A percentile compares a stretch with the other conserved stretches of the same genome.
Evolutionary conservation across 2,888 invertebrate genomes (phyloP).

Genomic region (Eristalis tenax): DNA sequence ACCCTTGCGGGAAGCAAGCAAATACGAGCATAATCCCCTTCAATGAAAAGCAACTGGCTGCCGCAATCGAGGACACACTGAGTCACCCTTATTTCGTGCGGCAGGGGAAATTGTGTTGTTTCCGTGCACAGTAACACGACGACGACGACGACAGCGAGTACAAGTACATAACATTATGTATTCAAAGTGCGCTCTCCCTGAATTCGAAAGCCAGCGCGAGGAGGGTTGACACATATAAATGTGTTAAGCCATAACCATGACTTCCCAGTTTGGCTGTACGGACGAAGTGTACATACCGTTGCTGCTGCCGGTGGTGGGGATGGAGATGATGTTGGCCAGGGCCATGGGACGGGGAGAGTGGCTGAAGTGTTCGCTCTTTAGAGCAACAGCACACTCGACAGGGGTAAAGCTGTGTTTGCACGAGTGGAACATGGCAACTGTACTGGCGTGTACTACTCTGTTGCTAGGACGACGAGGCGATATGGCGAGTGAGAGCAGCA

Average conservation of each 20-base stretch:
- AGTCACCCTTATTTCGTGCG: slow-evolving; percentile 61
- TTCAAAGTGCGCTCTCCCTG: slow-evolving; percentile 60
- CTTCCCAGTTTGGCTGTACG: slow-evolving; percentile 62
- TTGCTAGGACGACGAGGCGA: neutral
- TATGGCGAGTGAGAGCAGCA: neutral
- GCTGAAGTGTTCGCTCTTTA: neutral
- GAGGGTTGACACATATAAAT: slow-evolving; percentile 72
- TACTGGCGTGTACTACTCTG: slow-evolving; percentile 7
- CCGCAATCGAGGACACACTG: slow-evolving; percentile 67
- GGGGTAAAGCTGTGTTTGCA: neutral
- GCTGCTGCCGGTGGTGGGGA: neutral
- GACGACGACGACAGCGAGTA: slow-evolving; percentile 30
- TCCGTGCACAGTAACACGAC: slow-evolving; percentile 33
- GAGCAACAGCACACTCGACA: neutral
- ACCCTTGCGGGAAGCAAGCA: slow-evolving; percentile 57
- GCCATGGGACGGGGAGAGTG: neutral
- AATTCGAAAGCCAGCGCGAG: slow-evolving; percentile 49
- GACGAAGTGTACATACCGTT: slow-evolving; percentile 29
- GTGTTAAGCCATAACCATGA: slow-evolving; percentile 68
- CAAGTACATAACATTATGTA: slow-evolving; percentile 66
- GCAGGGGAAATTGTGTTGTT: slow-evolving; percentile 44
- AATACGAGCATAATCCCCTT: slow-evolving; percentile 56
- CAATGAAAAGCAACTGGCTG: slow-evolving; percentile 65
- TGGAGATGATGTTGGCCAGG: neutral
- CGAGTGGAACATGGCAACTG: slow-evolving; percentile 22